Evolutionary conservation across 2,797 vertebrate species (phyloP).

Genomic region (Botia kubotai): DNA sequence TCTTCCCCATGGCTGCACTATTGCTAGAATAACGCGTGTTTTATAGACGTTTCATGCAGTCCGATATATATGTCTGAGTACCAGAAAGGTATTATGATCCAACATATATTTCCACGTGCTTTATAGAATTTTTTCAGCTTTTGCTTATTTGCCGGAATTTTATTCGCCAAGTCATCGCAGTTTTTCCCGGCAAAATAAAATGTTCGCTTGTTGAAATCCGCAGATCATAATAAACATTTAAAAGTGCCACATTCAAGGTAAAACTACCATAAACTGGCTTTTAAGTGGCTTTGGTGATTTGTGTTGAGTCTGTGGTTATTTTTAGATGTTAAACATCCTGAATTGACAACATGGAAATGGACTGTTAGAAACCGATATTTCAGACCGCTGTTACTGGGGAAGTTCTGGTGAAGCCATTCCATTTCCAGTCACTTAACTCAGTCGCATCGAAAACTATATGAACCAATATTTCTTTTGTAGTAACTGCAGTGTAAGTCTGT

Average conservation of each 20-base stretch:
- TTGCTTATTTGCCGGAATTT: background rate
- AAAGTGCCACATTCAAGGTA: background rate
- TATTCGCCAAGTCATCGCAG: background rate
- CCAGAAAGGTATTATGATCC: constrained; percentile 11
- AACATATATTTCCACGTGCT: constrained; percentile 13
- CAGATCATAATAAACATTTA: background rate
- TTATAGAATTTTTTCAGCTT: background rate
- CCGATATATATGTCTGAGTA: constrained; percentile 23
- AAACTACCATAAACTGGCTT: constrained; percentile 7
- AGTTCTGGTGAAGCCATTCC: background rate
- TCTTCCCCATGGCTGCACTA: constrained; percentile 21
- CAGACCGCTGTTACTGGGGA: constrained; percentile 11
- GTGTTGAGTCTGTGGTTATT: background rate
- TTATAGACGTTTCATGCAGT: constrained; percentile 6
- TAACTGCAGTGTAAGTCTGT: constrained; percentile 50
- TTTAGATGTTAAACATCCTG: background rate
- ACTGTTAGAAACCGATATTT: constrained; percentile 24
- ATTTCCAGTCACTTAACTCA: background rate
- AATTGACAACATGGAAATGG: constrained; percentile 1
- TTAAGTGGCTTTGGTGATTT: constrained; percentile 9
- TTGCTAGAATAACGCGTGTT: background rate
- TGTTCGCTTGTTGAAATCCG: background rate
- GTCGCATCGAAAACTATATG: background rate
- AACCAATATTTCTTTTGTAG: background rate
- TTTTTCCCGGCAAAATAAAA: background rate